These are phyloP conservation scores for Helarctos malayanus DNA, from an alignment of 2,797 vertebrate genomes.

Conservation along the genomic window DNA sequence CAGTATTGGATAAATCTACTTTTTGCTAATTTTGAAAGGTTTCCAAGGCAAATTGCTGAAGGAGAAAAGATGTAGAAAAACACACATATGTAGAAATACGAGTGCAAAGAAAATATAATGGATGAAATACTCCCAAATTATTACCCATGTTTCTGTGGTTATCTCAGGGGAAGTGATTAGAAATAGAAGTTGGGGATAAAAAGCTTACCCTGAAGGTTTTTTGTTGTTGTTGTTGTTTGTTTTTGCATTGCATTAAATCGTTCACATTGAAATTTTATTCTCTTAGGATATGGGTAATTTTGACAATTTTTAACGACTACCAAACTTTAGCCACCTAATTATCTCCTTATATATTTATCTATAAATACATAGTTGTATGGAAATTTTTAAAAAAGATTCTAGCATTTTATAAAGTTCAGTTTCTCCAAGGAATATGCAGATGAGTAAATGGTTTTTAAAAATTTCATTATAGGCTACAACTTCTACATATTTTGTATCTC, in stretches of 20 bases:
- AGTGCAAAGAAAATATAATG: background rate
- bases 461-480: background rate
- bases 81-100: background rate
- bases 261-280: background rate
- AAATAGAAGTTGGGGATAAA: background rate
- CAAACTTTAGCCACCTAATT: background rate
- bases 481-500: background rate
- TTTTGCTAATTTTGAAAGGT: constrained; percentile 1
- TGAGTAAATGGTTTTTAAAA: background rate
- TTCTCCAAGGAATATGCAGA: background rate
- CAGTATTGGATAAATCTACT: background rate
- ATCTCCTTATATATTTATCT: background rate
- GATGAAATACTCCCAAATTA: background rate
- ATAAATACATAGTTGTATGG: background rate
- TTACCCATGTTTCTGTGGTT: background rate
- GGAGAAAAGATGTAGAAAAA: background rate
- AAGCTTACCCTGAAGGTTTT: background rate
- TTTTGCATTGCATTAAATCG: background rate
- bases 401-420: background rate
- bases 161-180: background rate
- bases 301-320: background rate
- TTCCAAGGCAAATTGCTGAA: background rate
- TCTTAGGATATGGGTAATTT: background rate
- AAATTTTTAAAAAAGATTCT: constrained; percentile 25
- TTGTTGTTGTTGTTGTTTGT: background rate